These are phyloP conservation scores for Drosophila kurseongensis DNA, from an alignment of 1,140 invertebrate genomes.

Conservation along the genomic window DNA sequence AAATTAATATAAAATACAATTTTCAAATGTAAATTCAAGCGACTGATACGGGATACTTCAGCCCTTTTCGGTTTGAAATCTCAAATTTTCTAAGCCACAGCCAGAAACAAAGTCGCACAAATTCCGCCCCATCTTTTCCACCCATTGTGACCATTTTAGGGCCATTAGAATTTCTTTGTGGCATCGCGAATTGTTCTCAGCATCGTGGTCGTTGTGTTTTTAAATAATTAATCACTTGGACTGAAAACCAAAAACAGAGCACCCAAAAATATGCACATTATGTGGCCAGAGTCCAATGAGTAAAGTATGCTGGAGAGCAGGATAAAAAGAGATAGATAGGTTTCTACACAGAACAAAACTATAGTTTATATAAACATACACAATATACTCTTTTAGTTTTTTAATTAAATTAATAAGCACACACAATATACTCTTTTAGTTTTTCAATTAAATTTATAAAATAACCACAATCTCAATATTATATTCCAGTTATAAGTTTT, in stretches of 20 bases:
- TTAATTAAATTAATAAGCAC: no score
- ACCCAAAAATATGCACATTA: constrained; percentile 76
- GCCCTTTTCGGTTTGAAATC: constrained; percentile 3
- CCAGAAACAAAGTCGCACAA: not conserved
- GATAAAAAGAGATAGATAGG: constrained; percentile 4
- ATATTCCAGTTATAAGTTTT: no score
- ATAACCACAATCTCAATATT: no score
- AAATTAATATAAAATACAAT: no score
- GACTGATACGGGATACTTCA: not conserved
- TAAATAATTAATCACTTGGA: constrained; percentile 80
- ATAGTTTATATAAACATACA: not conserved
- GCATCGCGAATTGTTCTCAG: constrained; percentile 31
- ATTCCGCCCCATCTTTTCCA: not conserved
- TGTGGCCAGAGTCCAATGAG: constrained; percentile 51
- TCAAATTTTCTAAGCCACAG: constrained; percentile 15
- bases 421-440: no score
- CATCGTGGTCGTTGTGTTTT: constrained; percentile 38
- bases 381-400: no score
- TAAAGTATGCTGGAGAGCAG: constrained; percentile 1
- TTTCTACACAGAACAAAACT: not conserved
- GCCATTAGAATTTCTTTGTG: constrained; percentile 50
- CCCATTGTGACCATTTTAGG: constrained; percentile 25
- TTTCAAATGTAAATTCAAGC: not conserved
- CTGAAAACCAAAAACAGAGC: constrained; percentile 60
- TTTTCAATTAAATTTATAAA: no score